Evolutionary conservation across 1,140 invertebrate species (phyloP).

Genomic region (Drosophila punjabiensis): DNA sequence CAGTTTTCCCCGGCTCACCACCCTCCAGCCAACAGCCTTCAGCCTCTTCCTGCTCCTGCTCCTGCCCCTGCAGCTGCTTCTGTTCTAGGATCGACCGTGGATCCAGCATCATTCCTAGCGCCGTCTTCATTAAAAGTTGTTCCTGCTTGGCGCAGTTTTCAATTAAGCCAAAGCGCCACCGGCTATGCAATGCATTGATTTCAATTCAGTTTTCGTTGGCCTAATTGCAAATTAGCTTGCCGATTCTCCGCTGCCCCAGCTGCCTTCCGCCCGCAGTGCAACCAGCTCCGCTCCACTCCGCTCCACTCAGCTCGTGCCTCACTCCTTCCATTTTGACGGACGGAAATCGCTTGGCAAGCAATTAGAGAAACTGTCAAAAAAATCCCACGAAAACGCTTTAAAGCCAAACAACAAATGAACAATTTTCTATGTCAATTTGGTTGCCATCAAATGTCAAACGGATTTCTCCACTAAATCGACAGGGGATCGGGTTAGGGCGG

Average conservation of each 20-base stretch:
- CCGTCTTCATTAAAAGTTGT: constrained; percentile 75
- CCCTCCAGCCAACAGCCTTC: background rate
- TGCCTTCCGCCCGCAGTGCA: background rate
- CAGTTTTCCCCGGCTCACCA: constrained; percentile 14
- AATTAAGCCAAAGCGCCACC: constrained; percentile 63
- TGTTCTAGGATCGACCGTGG: constrained; percentile 24
- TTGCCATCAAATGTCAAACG: constrained; percentile 68
- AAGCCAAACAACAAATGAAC: constrained; percentile 47
- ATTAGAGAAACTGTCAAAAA: constrained; percentile 74
- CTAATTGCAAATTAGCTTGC: constrained; percentile 74
- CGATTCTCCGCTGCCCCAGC: constrained; percentile 1
- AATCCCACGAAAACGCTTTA: constrained; percentile 45
- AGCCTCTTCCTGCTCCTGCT: background rate
- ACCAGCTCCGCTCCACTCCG: background rate
- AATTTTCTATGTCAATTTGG: constrained; percentile 75
- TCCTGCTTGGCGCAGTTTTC: constrained; percentile 65
- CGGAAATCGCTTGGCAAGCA: constrained; percentile 69
- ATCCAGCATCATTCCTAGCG: constrained; percentile 17
- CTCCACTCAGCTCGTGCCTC: too few relatives aligned
- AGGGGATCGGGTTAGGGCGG: constrained; percentile 20
- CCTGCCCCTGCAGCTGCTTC: background rate
- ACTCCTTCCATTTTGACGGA: constrained; percentile 33
- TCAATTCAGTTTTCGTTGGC: constrained; percentile 60
- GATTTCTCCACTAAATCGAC: constrained; percentile 50
- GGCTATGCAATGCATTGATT: constrained; percentile 73